Percentiles rank a stretch among this genome's conserved stretches.
Conservation (phyloP, 1,140 invertebrate species). For the Pseudomyrmex flavicornis region DNA sequence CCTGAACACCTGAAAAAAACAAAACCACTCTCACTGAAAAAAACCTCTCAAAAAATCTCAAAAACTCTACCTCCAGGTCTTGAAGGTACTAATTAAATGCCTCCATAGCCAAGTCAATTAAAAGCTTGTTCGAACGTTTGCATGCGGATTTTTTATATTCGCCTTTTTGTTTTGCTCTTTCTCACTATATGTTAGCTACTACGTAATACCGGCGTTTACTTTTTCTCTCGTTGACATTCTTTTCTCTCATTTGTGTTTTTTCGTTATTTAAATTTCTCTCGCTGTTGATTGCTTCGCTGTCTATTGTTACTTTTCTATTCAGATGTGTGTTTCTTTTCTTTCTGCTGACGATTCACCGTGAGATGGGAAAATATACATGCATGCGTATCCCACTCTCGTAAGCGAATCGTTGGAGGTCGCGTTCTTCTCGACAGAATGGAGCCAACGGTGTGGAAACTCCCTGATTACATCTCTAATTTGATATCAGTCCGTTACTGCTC, state of each 20-base stretch:
- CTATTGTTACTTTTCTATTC: background rate
- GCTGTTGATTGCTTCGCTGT: slow-evolving; percentile 27
- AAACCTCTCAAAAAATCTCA: slow-evolving; percentile 83
- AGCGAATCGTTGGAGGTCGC: slow-evolving; percentile 23
- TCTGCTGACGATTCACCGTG: background rate
- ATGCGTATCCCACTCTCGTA: background rate
- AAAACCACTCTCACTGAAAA: slow-evolving; percentile 83
- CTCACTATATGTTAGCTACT: background rate
- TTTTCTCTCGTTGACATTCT: background rate
- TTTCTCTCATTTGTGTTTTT: background rate
- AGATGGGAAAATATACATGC: slow-evolving; percentile 18
- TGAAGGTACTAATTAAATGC: slow-evolving; percentile 84
- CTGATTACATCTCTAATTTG: slow-evolving; percentile 47
- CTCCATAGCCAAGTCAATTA: slow-evolving; percentile 83
- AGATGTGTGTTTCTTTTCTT: background rate
- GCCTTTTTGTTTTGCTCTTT: background rate
- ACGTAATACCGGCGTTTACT: background rate
- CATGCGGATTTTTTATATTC: slow-evolving; percentile 37
- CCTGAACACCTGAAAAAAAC: slow-evolving; percentile 82
- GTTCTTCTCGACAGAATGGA: background rate
- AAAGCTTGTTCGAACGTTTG: slow-evolving; percentile 80
- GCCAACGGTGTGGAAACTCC: slow-evolving; percentile 22
- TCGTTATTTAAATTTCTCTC: background rate
- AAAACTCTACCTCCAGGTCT: slow-evolving; percentile 84
- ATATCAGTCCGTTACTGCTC: slow-evolving; percentile 20